These are phyloP conservation scores for Sebastes cheni DNA, from an alignment of 2,797 vertebrate species.

Conservation along the genomic window DNA sequence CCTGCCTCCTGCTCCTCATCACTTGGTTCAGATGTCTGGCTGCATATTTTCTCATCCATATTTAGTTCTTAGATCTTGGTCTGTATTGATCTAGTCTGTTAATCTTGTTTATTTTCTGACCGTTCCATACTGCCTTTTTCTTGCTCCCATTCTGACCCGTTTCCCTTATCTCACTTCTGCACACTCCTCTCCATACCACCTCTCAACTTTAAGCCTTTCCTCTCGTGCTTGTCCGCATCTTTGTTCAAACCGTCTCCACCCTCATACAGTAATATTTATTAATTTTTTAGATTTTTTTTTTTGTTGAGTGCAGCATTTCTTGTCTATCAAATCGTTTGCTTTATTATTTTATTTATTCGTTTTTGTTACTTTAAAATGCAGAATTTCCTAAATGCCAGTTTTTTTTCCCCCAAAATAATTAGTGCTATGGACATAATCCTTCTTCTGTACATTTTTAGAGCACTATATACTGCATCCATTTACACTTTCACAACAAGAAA, in stretches of 20 bases:
- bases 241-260: not conserved
- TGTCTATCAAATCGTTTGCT: not conserved
- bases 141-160: slow-evolving; percentile 20
- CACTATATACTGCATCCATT: not conserved
- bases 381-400: not conserved
- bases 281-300: not conserved
- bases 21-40: slow-evolving; percentile 38
- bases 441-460: not conserved
- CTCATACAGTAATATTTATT: not conserved
- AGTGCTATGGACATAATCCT: not conserved
- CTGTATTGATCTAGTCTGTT: slow-evolving; percentile 38
- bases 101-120: slow-evolving; percentile 49
- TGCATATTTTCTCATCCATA: slow-evolving; percentile 43
- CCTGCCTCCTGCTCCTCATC: slow-evolving; percentile 52
- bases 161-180: slow-evolving; percentile 54
- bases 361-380: not conserved
- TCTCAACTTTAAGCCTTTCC: not conserved
- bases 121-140: slow-evolving; percentile 7
- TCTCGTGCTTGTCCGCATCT: not conserved
- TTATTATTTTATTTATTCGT: not conserved
- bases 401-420: not conserved
- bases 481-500: not conserved
- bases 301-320: not conserved
- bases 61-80: slow-evolving; percentile 48
- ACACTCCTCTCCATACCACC: slow-evolving; percentile 29